Percentiles rank a stretch among this genome's conserved stretches.
Conservation (phyloP, 1,140 invertebrate species). For the Frieseomelitta varia region DNA sequence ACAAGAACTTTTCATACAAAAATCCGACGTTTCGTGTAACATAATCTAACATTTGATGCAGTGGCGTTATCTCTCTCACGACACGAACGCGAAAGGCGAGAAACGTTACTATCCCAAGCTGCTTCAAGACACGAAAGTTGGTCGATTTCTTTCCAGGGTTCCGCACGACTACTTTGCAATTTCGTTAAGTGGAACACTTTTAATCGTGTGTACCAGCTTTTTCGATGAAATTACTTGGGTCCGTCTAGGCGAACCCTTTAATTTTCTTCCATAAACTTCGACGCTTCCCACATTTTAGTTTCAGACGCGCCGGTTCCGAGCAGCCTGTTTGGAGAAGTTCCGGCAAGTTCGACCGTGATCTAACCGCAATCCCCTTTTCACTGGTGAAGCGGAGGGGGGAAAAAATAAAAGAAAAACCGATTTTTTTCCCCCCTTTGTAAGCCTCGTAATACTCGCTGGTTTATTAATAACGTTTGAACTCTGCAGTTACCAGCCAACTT, state of each 20-base stretch:
- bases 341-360: constrained; percentile 18
- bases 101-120: background rate
- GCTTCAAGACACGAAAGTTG: background rate
- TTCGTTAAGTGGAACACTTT: constrained; percentile 22
- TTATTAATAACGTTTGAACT: background rate
- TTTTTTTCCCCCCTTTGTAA: constrained; percentile 11
- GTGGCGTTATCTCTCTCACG: no score
- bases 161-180: constrained; percentile 25
- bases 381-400: background rate
- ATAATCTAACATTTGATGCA: no score
- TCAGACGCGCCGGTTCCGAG: constrained; percentile 28
- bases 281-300: constrained; percentile 52
- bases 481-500: background rate
- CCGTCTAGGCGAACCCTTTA: constrained; percentile 41
- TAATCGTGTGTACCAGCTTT: constrained; percentile 14
- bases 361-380: constrained; percentile 31
- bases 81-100: background rate
- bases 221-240: constrained; percentile 50
- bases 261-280: constrained; percentile 62
- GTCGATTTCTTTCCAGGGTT: background rate
- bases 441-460: background rate
- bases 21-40: no score
- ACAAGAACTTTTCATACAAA: no score
- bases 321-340: constrained; percentile 18
- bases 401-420: background rate